A percentile compares a stretch with the other conserved stretches of the same genome.
These are phyloP conservation scores for Tapera naevia DNA, from an alignment of 2,797 vertebrate genomes.

Conservation along the genomic window DNA sequence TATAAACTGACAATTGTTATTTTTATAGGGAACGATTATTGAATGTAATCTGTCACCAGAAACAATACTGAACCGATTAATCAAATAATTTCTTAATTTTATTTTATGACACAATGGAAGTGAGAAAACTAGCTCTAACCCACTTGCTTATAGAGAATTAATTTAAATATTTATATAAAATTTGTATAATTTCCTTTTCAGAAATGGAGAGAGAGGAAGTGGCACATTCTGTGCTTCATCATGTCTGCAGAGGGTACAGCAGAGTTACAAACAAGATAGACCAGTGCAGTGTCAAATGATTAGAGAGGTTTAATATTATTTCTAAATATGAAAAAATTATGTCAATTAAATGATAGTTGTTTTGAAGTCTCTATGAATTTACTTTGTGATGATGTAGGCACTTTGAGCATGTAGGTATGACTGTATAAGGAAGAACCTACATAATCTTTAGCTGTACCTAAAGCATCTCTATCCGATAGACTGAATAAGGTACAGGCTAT, in stretches of 20 bases:
- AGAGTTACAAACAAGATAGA: not conserved
- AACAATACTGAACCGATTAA: slow-evolving; percentile 10
- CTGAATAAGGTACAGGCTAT: not conserved
- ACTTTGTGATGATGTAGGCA: not conserved
- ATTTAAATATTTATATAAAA: not conserved
- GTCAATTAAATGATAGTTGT: not conserved
- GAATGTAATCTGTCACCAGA: not conserved
- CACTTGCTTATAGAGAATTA: not conserved
- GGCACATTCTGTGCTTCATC: not conserved
- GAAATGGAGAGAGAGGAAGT: not conserved
- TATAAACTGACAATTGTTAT: slow-evolving; percentile 4
- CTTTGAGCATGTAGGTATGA: not conserved
- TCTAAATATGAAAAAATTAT: not conserved
- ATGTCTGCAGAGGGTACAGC: not conserved
- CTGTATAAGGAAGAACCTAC: not conserved
- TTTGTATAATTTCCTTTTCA: not conserved
- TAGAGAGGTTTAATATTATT: not conserved
- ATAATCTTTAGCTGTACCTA: not conserved
- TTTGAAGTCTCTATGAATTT: not conserved
- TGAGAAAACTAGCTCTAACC: not conserved
- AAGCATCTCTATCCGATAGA: not conserved
- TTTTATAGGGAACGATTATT: not conserved
- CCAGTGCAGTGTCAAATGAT: not conserved
- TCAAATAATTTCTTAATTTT: not conserved
- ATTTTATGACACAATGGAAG: not conserved